Conservation (phyloP, 2,797 vertebrate genomes). For the Hypotaenidia okinawae region DNA sequence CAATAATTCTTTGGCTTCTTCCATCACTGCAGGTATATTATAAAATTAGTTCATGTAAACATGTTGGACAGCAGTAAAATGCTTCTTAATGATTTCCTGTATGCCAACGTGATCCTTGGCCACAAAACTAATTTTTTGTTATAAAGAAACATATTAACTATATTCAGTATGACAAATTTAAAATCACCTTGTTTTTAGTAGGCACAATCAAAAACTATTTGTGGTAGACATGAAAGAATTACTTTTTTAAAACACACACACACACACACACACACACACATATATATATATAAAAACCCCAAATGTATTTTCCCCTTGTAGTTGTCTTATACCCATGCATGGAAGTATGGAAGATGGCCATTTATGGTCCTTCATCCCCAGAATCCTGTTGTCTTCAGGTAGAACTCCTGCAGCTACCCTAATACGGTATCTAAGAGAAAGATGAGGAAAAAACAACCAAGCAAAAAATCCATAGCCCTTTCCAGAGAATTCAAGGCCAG, state of each 20-base stretch:
- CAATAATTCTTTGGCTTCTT: conserved; percentile 27
- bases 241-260: too few species aligned
- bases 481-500: neutral
- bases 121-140: neutral
- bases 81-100: conserved; percentile 7
- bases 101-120: neutral
- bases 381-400: neutral
- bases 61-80: neutral
- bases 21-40: conserved; percentile 20
- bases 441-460: neutral
- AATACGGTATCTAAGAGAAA: neutral
- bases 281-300: too few species aligned
- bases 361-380: neutral
- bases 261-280: too few species aligned
- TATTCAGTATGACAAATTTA: neutral
- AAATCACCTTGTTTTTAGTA: neutral
- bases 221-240: neutral
- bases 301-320: neutral
- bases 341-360: neutral
- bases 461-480: neutral
- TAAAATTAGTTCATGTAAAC: conserved; percentile 15
- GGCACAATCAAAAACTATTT: neutral
- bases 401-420: neutral
- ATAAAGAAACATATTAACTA: neutral
- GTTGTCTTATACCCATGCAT: neutral